phyloP scores from a whole-genome alignment of 2,888 invertebrate species.

The Lymantria dispar region DNA sequence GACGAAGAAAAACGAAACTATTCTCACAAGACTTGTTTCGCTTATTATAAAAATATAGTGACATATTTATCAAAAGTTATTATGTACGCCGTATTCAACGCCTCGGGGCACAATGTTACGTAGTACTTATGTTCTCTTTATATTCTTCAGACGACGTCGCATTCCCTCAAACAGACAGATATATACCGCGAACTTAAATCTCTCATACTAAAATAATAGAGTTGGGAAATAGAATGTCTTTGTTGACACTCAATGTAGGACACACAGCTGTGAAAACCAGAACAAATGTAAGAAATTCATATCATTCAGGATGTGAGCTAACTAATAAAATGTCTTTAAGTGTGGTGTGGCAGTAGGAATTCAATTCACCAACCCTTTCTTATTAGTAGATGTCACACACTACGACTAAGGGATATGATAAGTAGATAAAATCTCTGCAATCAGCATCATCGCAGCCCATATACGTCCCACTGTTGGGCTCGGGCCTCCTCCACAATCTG shows the following conservation, averaged over 20 bases:
- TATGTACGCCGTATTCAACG: slow-evolving; percentile 8
- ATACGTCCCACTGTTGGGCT: no score
- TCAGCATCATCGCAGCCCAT: no score
- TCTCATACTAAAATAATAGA: slow-evolving; percentile 52
- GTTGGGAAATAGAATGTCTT: slow-evolving; percentile 45
- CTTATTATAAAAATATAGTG: slow-evolving; percentile 17
- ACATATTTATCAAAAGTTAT: slow-evolving; percentile 15
- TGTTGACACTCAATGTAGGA: slow-evolving; percentile 38
- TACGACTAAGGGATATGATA: no score
- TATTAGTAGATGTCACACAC: no score
- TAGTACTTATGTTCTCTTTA: slow-evolving; percentile 24
- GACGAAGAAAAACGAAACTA: background rate
- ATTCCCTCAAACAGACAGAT: slow-evolving; percentile 34
- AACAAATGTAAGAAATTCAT: no score
- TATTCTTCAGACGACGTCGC: slow-evolving; percentile 35
- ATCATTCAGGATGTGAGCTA: no score
- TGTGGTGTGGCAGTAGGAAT: no score
- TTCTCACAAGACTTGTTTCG: background rate
- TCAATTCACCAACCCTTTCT: no score
- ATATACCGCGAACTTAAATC: slow-evolving; percentile 43
- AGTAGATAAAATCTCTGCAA: no score
- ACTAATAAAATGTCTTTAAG: no score
- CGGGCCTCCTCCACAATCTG: no score
- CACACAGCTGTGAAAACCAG: slow-evolving; percentile 27
- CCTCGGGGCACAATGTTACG: slow-evolving; percentile 20